Base-by-base conservation (phyloP, 2,797 vertebrate genomes). In the Neoniphon sammara region DNA sequence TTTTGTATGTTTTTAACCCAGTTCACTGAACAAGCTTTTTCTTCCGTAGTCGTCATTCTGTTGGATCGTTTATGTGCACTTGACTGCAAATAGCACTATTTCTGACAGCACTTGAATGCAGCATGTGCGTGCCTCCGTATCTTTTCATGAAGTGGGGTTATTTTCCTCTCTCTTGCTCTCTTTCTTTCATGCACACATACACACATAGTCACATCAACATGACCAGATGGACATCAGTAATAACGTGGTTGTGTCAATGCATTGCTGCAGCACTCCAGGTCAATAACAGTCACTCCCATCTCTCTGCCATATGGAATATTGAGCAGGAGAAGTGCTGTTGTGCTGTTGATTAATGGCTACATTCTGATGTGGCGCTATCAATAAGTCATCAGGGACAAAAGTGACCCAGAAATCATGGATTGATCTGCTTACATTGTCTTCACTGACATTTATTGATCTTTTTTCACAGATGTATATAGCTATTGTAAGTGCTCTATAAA, bases 361-460 rank as follows among this genome's bases (percentile, higher is more conserved):
- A 54, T 30, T 50, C 47, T 20, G 11, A 21, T 1, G 21, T 11
- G 31, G 2, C 2, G 39, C 52, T 12, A 63, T 79, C 62, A 49
- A 78, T 72, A 70, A 75, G 30, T 53, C 49, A 59, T 30, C 2
- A 25, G 10, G 39, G 17, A 34, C 44, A 56, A 54, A 20, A 53
- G 34, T 17, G n/a, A 52, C 47, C 30, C 8, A 47, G 5, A 72
- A 17, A 23, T 53, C 54, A 56, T 30, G 21, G 9, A 11, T 63
- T 42, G 36, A 39, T 10, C 36, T 0, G 36, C 36, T 36, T 36
- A 36, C 34, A 11, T 39, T 39, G 10, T 39, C 12, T 11, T 39
- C n/a, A 34, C 5, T 34, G 34, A 34, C 34, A 34, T 34, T 36
- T 36, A 36, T 36, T 36, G 34, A 36, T 36, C 34, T 36, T 36